A percentile compares a stretch with the other conserved stretches of the same genome.
These are phyloP conservation scores for Lamellibrachia luymesi DNA, from an alignment of 1,140 invertebrate genomes.

Conservation along the genomic window DNA sequence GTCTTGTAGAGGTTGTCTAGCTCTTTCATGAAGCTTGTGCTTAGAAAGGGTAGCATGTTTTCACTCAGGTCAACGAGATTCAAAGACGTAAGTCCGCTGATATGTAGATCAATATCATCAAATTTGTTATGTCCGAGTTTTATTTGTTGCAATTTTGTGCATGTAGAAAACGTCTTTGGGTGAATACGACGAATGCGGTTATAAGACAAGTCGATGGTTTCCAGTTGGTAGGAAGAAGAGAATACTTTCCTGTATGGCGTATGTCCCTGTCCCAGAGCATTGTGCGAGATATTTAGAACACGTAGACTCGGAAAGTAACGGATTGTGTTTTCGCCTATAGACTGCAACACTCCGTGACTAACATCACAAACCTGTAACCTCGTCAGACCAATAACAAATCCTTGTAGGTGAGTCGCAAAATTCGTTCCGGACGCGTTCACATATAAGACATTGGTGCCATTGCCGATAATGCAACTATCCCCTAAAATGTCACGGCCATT, in stretches of 20 bases:
- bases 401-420: neutral
- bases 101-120: neutral
- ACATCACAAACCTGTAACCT: neutral
- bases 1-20: neutral
- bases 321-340: neutral
- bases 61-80: neutral
- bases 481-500: neutral
- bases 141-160: neutral
- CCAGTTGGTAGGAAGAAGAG: neutral
- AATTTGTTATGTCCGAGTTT: neutral
- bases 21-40: neutral
- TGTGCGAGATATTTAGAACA: neutral
- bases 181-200: neutral
- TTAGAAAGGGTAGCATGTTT: neutral
- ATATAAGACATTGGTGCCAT: neutral
- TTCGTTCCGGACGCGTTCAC: neutral
- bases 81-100: neutral
- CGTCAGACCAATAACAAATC: neutral
- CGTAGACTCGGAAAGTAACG: neutral
- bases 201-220: neutral
- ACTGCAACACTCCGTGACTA: neutral
- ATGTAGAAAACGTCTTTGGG: neutral
- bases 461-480: neutral
- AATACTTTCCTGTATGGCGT: neutral
- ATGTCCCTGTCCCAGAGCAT: neutral